Evolutionary conservation across 2,797 vertebrate species (phyloP), one percentile per base, ranked within the genome.

Genomic region (Notoglanidium macrostoma): DNA sequence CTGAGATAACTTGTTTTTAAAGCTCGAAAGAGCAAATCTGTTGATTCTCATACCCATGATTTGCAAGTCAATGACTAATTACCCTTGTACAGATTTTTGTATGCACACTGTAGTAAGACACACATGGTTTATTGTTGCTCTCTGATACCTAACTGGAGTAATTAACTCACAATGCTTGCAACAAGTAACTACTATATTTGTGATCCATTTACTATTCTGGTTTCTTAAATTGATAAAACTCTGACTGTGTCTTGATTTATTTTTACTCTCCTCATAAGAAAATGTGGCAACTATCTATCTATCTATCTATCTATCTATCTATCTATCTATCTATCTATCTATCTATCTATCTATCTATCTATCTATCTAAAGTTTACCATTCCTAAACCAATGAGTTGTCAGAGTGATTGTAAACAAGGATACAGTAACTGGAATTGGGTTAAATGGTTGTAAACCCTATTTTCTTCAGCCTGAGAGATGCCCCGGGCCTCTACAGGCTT

Each of bases 271-370:
- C 68, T 72, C 19, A 72, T 40, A 72, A 44, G 1, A 10, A 44
- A 9, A 7, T 44, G 2, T 40, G 17, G 15, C n/a, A 10, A 23
- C 35, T 44, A 32, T 29, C 63, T 65, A 29, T 29, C 63, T 29
- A 29, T 29, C 63, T n/a, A 32, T 32, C 65, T 68, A 70, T 70
- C 67, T 70, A 70, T 70, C 67, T 70, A 70, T 70, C 67, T 40
- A 40, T 40, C 67, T 40, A 40, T 19, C 32, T 40, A 40, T 70
- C 32, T 40, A 40, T 70, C 14, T 35, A 19, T 68, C 15, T 21
- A 70, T 70, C 32, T 21, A 19, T 68, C 14, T 35, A 32, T 67
- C n/a, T 44, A 44, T 72, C 17, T 21, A 44, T 72, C 19, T 3
- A 74, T 74, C 4, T 1, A 51, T 49, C 12, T 5, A 80, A 59